phyloP scores from a whole-genome alignment of 2,888 invertebrate genomes.

The Argyresthia albistria region DNA sequence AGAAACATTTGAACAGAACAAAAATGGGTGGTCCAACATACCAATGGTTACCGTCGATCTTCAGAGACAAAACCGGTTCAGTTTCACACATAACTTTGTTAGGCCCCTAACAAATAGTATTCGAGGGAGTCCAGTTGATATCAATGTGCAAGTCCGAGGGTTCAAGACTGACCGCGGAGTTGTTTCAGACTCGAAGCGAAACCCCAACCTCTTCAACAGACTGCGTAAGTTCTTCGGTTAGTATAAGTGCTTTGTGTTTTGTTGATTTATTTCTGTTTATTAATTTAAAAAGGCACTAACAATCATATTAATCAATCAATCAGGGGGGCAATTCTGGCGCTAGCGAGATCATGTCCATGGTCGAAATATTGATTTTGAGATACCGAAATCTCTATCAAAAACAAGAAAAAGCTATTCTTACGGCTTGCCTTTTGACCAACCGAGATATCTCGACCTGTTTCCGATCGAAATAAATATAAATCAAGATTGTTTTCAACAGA shows the following conservation, averaged over 20 bases:
- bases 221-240: slow-evolving; percentile 70
- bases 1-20: slow-evolving; percentile 52
- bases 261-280: no score
- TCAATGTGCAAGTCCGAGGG: slow-evolving; percentile 74
- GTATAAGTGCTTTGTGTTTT: slow-evolving; percentile 7
- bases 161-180: slow-evolving; percentile 87
- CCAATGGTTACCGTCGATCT: slow-evolving; percentile 31
- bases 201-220: slow-evolving; percentile 79
- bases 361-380: no score
- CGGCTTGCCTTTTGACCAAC: no score
- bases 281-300: no score
- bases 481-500: no score
- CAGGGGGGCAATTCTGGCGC: no score
- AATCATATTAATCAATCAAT: no score
- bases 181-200: slow-evolving; percentile 78
- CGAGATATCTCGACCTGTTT: no score
- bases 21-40: slow-evolving; percentile 40
- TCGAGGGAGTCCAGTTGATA: slow-evolving; percentile 28
- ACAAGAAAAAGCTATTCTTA: no score
- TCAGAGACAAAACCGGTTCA: slow-evolving; percentile 25
- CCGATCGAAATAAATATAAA: no score
- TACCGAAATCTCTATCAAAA: no score
- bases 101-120: slow-evolving; percentile 32
- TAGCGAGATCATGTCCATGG: no score
- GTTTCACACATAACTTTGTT: slow-evolving; percentile 38